phyloP scores from a whole-genome alignment of 2,888 invertebrate species.

The Mesoligia furuncula region DNA sequence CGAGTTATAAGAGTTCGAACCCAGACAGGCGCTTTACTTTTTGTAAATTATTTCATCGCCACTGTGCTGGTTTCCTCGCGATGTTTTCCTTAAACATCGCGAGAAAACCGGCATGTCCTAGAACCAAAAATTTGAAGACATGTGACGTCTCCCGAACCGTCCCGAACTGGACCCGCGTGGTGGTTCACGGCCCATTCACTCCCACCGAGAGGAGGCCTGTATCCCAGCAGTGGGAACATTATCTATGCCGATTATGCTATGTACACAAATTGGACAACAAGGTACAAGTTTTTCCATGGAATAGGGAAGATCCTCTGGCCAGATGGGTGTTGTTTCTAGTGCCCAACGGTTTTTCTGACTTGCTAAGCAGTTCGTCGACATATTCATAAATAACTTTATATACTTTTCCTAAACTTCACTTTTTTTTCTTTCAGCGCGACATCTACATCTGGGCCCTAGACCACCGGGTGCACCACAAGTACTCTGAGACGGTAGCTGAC shows the following conservation, averaged over 20 bases:
- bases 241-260: neutral
- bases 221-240: neutral
- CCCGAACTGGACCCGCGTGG: neutral
- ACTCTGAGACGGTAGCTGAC: conserved; percentile 96
- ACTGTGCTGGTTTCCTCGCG: too few species aligned
- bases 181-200: neutral
- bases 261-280: neutral
- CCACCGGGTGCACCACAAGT: conserved; percentile 97
- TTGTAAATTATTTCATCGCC: too few species aligned
- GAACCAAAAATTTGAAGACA: neutral
- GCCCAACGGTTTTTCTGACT: neutral
- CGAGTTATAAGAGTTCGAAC: too few species aligned
- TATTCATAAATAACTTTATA: neutral
- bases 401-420: neutral
- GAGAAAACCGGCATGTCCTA: too few species aligned
- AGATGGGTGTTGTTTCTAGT: neutral
- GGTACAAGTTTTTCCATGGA: neutral
- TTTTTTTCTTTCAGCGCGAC: conserved; percentile 91
- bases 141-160: neutral
- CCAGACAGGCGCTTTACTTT: too few species aligned
- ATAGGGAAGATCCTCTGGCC: neutral
- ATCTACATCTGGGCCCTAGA: conserved; percentile 97
- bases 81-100: too few species aligned
- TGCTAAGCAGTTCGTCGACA: neutral
- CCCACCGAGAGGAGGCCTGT: neutral